Base-by-base conservation (phyloP, 2,113 vertebrate species). In the Falcunculus frontatus region DNA sequence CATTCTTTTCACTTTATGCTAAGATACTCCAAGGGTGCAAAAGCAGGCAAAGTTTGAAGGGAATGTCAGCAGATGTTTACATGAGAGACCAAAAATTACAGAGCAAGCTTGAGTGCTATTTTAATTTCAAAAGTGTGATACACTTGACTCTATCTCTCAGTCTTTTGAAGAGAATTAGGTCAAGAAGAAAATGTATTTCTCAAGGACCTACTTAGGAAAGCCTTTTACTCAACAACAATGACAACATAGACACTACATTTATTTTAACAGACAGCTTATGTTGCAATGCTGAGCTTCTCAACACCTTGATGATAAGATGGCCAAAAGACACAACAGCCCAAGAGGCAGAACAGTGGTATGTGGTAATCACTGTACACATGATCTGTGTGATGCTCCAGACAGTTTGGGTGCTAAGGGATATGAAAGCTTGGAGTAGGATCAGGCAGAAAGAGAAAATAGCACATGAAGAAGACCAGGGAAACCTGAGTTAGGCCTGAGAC, bases 101-200 rank as follows among this genome's bases (percentile, higher is more conserved):
- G 29, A 88, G 49, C 53, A 86, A 69, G 17, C 26, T 41, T 47
- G 50, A 94, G 16, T 73, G 37, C 21, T 90, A 44, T 69, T 91
- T 93, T 91, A 5, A 39, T 91, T 93, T 95, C 41, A 57, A 26
- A 93, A 87, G 42, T 78, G 29, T 84, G 64, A 91, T 82, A 78
- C 69, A 35, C 77, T 95, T 95, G 74, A 82, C 57, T 57, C n/a
- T 75, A 52, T 84, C 53, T 68, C 65, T 82, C 44, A 84, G 60
- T 22, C 32, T 79, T 89, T 79, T 94, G 63, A 87, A 93, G 55
- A 84, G 37, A 95, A 84, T 27, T 84, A 60, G 69, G 84, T 87
- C 81, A 92, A 92, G 62, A 91, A 85, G 81, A 64, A 65, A 87
- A 89, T 25, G 14, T 72, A 25, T 95, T 91, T 96, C 87, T 89